These are phyloP conservation scores for Oeneis ivallda DNA, from an alignment of 2,888 invertebrate genomes.

Conservation along the genomic window DNA sequence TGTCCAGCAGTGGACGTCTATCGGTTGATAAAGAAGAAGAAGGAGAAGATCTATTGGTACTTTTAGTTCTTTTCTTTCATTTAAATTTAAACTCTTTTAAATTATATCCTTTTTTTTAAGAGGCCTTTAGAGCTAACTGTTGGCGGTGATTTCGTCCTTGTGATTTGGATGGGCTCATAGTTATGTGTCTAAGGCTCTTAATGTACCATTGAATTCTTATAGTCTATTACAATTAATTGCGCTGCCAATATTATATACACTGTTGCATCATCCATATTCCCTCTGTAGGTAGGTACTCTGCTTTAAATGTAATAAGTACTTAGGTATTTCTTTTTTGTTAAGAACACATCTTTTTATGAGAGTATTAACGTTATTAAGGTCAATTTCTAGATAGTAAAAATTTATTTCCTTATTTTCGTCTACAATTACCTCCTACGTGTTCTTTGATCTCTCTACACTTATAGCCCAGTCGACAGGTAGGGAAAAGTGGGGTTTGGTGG, in stretches of 20 bases:
- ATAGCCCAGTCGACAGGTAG: no score
- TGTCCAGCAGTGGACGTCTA: no score
- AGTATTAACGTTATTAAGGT: background rate
- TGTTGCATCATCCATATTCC: conserved; percentile 33
- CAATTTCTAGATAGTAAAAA: conserved; percentile 8
- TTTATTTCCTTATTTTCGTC: conserved; percentile 9
- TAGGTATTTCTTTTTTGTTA: conserved; percentile 3
- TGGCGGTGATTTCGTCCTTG: no score
- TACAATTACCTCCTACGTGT: background rate
- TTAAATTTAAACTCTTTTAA: no score
- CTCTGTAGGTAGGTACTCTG: conserved; percentile 5
- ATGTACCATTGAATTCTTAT: conserved; percentile 25
- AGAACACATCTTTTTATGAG: background rate
- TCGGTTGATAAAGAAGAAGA: no score
- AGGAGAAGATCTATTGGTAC: no score
- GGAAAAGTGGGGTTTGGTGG: no score
- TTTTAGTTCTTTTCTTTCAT: no score
- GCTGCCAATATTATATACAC: conserved; percentile 29
- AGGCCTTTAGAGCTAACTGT: no score
- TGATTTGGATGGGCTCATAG: no score
- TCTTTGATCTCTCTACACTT: background rate
- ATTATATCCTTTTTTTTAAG: no score
- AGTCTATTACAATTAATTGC: conserved; percentile 11
- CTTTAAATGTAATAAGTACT: background rate
- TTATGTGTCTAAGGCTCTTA: conserved; percentile 1